Evolutionary conservation across 2,888 invertebrate genomes (phyloP), one percentile per base, ranked within the genome.

Genomic region (Cheilosia soror): DNA sequence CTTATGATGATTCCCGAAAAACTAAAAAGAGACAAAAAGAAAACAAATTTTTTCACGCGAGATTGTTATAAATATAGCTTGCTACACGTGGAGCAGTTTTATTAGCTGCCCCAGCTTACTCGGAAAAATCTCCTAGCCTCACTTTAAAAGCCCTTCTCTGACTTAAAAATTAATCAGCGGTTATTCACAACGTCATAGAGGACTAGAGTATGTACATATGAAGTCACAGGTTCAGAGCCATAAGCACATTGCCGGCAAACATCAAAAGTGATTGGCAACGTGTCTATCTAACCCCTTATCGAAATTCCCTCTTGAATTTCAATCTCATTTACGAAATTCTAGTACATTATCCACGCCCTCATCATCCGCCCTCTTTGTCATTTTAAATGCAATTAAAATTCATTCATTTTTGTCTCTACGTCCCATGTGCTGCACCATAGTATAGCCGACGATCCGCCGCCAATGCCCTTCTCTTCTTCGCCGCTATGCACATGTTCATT

Each of bases 381-480:
- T 75, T 62, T 47, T 40, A 66, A 79, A 80, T 76, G 84, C 71
- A 84, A 84, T 84, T 84, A 84, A 84, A 80, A 76, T 80, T 80
- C 71, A 63, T 66, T 75, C 80, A 69, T 60, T 33, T 57, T 51
- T 20, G 27, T 53, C 15, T 44, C 20, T 33, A 58, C 37, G 37
- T 57, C 20, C 63, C 51, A 27, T 33, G 49, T 31, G 47, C 53
- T 63, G 51, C 40, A 69, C 31, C 42, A 37, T 55, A 31, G 25
- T 29, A 49, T 11, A 42, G 9, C 57, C 55, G 33, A 47, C 60
- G 13, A 44, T 51, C 13, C 25, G 42, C 76, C 55, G 47, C 55
- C 42, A 58, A 65, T 37, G 13, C 37, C 27, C 20, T 47, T 9
- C 55, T 42, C 37, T 37, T 37, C 37, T 37, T 11, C 11, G 4